Conservation (phyloP, 1,140 invertebrate species). For the Diorhabda sublineata region DNA sequence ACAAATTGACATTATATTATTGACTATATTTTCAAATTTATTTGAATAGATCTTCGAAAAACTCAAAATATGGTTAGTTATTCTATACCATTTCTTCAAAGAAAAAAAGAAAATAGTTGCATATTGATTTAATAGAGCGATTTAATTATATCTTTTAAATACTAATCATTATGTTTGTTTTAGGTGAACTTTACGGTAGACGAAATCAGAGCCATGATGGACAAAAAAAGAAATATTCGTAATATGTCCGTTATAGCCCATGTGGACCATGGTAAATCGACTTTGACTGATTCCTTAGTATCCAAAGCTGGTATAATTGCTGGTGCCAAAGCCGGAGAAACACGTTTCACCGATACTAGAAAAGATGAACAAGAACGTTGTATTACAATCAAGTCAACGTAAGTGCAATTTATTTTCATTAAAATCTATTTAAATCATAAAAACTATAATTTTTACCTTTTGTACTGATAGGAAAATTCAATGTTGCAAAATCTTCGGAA, state of each 20-base stretch:
- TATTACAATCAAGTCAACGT: slow-evolving; percentile 99
- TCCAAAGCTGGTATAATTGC: slow-evolving; percentile 99
- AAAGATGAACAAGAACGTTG: slow-evolving; percentile 99
- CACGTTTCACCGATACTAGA: slow-evolving; percentile 97
- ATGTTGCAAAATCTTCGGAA: too few relatives aligned
- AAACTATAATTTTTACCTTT: too few relatives aligned
- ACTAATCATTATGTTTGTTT: slow-evolving; percentile 40
- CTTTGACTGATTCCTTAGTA: slow-evolving; percentile 97
- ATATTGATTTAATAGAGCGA: too few relatives aligned
- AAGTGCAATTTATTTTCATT: slow-evolving; percentile 51
- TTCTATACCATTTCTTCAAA: too few relatives aligned
- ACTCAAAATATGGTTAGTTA: too few relatives aligned
- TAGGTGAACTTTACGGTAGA: slow-evolving; percentile 99
- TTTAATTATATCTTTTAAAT: background rate
- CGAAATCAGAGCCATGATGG: slow-evolving; percentile 99
- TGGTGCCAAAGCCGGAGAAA: slow-evolving; percentile 96
- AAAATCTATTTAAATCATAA: background rate
- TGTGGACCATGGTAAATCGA: slow-evolving; percentile 99
- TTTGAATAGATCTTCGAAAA: too few relatives aligned
- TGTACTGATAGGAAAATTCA: too few relatives aligned
- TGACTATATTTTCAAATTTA: too few relatives aligned
- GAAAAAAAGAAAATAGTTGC: too few relatives aligned
- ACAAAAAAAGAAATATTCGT: slow-evolving; percentile 98
- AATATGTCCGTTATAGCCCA: slow-evolving; percentile 99
- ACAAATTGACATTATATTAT: too few relatives aligned